Percentiles rank a stretch among this genome's conserved stretches.
Conservation (phyloP, 1,140 invertebrate species). For the Drosophila melanica region DNA sequence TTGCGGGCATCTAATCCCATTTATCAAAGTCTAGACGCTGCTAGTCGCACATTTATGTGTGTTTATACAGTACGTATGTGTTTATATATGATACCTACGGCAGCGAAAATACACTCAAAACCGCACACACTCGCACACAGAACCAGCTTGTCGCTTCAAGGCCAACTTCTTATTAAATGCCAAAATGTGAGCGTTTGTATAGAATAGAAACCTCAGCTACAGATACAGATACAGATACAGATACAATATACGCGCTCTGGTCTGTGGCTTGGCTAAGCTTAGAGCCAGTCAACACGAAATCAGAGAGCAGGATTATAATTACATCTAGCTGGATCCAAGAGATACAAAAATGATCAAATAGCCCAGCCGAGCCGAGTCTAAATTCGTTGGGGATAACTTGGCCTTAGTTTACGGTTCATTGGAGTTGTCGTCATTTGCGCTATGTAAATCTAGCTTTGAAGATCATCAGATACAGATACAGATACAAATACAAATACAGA, state of each 20-base stretch:
- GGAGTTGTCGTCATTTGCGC: conserved; percentile 38
- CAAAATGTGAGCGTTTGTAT: conserved; percentile 63
- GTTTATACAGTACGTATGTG: conserved; percentile 10
- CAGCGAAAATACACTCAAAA: conserved; percentile 30
- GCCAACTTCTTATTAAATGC: conserved; percentile 81
- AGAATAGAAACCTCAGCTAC: conserved; percentile 52
- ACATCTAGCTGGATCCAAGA: conserved; percentile 15
- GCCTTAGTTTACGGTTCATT: conserved; percentile 31
- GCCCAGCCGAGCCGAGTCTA: too few relatives aligned
- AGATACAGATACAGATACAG: not conserved
- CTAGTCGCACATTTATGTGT: conserved; percentile 20
- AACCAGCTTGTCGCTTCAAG: conserved; percentile 61
- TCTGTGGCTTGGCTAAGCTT: not conserved
- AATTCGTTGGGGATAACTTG: too few relatives aligned
- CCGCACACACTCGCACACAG: conserved; percentile 27
- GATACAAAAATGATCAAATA: too few relatives aligned
- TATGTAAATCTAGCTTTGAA: conserved; percentile 51
- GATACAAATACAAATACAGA: not conserved
- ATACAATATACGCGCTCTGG: conserved; percentile 21
- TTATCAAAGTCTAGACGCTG: conserved; percentile 55
- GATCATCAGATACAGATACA: conserved; percentile 1
- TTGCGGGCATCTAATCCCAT: conserved; percentile 45
- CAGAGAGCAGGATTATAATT: conserved; percentile 56
- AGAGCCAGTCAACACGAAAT: not conserved
- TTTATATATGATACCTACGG: conserved; percentile 29